Evolutionary conservation across 2,888 invertebrate genomes (phyloP).

Genomic region (Orchesella flavescens): DNA sequence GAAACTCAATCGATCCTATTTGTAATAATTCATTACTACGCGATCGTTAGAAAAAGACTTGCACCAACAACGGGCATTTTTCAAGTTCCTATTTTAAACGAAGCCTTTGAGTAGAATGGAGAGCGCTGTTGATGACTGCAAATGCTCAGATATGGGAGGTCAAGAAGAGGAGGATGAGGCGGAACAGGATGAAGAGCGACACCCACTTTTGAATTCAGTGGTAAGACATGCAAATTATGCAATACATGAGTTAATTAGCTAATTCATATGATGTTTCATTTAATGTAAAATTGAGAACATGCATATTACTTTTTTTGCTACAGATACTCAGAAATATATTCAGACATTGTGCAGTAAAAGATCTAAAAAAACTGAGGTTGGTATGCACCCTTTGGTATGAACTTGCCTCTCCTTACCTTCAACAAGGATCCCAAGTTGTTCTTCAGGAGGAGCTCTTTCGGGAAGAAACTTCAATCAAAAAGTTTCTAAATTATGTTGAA

Average conservation of each 20-base stretch:
- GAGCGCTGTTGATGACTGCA: conserved; percentile 13
- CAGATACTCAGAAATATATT: conserved; percentile 66
- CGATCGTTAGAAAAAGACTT: too few species aligned
- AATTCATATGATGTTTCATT: conserved; percentile 2
- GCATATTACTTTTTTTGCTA: too few species aligned
- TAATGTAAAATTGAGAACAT: too few species aligned
- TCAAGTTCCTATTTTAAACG: too few species aligned
- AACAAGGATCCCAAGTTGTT: conserved; percentile 58
- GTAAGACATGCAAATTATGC: conserved; percentile 18
- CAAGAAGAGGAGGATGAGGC: neutral
- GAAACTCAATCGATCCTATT: too few species aligned
- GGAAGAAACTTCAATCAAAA: conserved; percentile 49
- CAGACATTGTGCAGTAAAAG: conserved; percentile 53
- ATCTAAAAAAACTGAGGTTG: conserved; percentile 59
- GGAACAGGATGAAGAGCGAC: conserved; percentile 41
- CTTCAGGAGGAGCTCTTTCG: conserved; percentile 50
- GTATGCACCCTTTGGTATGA: conserved; percentile 61
- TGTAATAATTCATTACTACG: too few species aligned
- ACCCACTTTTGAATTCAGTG: conserved; percentile 58
- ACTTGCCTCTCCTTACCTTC: conserved; percentile 52
- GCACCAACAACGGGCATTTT: too few species aligned
- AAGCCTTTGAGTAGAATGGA: neutral
- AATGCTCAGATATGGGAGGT: conserved; percentile 14
- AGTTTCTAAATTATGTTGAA: conserved; percentile 34
- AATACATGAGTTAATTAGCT: too few species aligned